Base-by-base conservation (phyloP, 2,797 vertebrate genomes). In the Aplochiton taeniatus region DNA sequence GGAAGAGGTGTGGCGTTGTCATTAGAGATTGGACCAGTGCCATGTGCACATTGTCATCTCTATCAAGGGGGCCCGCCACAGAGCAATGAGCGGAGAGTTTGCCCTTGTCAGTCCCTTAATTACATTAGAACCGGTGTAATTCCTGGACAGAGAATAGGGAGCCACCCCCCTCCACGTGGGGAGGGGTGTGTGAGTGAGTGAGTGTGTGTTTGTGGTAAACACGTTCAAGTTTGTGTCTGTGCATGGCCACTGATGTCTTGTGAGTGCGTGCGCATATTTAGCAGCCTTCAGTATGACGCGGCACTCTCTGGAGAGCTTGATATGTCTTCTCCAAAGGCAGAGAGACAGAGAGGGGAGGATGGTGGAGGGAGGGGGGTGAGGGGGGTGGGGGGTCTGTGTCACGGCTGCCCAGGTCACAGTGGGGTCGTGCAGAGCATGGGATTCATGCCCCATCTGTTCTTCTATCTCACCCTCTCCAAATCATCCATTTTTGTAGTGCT, bases 41-140 rank as follows among this genome's bases (percentile, higher is more conserved):
- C 85, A 83, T 73, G 72, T 77, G 79, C 77, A 72, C 77, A 77
- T 76, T 67, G 77, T 75, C 63, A 79, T 83, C 80, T 79, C 78
- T 83, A 86, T 88, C 84, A 72, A 71, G 80, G 88, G 77, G 64
- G 72, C 63, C 55, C 60, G 61, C 64, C 66, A 63, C 77, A 70
- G 77, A 82, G 79, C 86, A 89, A 87, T 85, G 83, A 82, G 82
- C 81, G 78, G 77, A 87, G 81, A 86, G 78, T 79, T 74, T 88
- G 87, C 83, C 86, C 87, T 91, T 83, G 87, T 86, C 81, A 81
- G 85, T 86, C 83, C 84, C 85, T 77, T 90, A 88, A 91, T 93
- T 89, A 89, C 82, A 88, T 89, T 90, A 89, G 85, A 83, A 80
- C 82, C 79, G 55, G 50, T 88, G 79, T 86, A 81, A 84, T 85